phyloP scores from a whole-genome alignment of 2,888 invertebrate species.

The Fragum fragum region DNA sequence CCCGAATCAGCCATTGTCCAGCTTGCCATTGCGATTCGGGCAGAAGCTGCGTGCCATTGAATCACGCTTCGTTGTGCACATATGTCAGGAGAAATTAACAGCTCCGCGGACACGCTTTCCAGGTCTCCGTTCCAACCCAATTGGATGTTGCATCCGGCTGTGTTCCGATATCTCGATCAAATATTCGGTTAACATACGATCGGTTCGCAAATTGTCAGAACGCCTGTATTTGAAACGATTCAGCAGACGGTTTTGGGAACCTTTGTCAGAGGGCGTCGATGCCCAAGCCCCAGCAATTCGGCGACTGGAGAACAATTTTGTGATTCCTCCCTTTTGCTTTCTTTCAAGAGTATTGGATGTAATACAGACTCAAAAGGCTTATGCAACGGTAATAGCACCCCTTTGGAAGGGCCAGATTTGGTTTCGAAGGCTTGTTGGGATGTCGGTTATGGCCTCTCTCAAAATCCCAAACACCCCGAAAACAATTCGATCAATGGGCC shows the following conservation, averaged over 20 bases:
- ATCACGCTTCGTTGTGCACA: not conserved
- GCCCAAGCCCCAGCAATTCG: slow-evolving; percentile 33
- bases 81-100: slow-evolving; percentile 25
- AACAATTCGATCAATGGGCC: slow-evolving; percentile 5
- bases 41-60: slow-evolving; percentile 4
- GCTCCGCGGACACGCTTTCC: slow-evolving; percentile 29
- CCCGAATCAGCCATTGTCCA: not conserved
- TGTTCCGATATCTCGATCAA: slow-evolving; percentile 33
- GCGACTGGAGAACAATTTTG: slow-evolving; percentile 30
- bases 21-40: not conserved
- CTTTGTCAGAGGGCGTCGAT: slow-evolving; percentile 27
- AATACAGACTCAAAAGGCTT: slow-evolving; percentile 17
- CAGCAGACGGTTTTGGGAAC: slow-evolving; percentile 30
- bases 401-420: slow-evolving; percentile 29
- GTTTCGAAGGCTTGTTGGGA: slow-evolving; percentile 22
- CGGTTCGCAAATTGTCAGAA: slow-evolving; percentile 25
- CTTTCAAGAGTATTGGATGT: slow-evolving; percentile 30
- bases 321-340: slow-evolving; percentile 38
- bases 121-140: slow-evolving; percentile 18
- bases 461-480: not conserved
- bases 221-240: not conserved
- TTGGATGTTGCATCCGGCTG: slow-evolving; percentile 32
- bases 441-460: slow-evolving; percentile 32
- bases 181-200: slow-evolving; percentile 42
- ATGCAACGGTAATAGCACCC: slow-evolving; percentile 37